Percentiles rank a stretch among this genome's conserved stretches.
Evolutionary conservation across 1,140 invertebrate genomes (phyloP).

Genomic region (Neuroterus valhalla): DNA sequence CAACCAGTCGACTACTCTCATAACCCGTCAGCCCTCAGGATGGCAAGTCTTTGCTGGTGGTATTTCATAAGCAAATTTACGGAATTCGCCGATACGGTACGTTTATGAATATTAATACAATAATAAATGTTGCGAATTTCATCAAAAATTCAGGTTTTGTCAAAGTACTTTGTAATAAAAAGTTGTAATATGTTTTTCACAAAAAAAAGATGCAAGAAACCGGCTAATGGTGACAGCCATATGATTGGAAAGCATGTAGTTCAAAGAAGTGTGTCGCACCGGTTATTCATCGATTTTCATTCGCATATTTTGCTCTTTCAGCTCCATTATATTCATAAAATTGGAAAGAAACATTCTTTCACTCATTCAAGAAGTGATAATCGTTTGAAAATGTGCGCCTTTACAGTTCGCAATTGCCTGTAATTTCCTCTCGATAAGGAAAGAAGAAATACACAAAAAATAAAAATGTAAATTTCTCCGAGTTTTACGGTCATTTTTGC

Average conservation of each 20-base stretch:
- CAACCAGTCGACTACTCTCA: constrained; percentile 94
- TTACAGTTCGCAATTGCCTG: neutral
- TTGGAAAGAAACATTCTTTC: constrained; percentile 7
- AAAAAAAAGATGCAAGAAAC: neutral
- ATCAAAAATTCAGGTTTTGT: constrained; percentile 6
- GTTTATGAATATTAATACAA: constrained; percentile 27
- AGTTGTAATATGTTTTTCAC: neutral
- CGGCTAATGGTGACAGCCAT: neutral
- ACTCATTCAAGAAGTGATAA: neutral
- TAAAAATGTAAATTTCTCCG: neutral
- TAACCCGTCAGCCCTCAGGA: constrained; percentile 82
- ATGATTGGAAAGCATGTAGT: neutral
- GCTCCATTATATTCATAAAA: neutral
- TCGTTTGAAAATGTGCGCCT: neutral
- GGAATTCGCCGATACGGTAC: constrained; percentile 94
- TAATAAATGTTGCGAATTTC: constrained; percentile 39
- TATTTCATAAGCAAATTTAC: constrained; percentile 98
- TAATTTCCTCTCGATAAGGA: neutral
- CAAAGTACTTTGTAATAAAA: constrained; percentile 25
- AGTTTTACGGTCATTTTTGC: neutral
- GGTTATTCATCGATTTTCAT: neutral
- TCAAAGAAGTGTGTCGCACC: neutral
- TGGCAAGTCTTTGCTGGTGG: constrained; percentile 95
- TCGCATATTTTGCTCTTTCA: neutral
- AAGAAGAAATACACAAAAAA: neutral